These are phyloP conservation scores for Halcyon chelicuti DNA, from an alignment of 2,797 vertebrate species.

Conservation along the genomic window DNA sequence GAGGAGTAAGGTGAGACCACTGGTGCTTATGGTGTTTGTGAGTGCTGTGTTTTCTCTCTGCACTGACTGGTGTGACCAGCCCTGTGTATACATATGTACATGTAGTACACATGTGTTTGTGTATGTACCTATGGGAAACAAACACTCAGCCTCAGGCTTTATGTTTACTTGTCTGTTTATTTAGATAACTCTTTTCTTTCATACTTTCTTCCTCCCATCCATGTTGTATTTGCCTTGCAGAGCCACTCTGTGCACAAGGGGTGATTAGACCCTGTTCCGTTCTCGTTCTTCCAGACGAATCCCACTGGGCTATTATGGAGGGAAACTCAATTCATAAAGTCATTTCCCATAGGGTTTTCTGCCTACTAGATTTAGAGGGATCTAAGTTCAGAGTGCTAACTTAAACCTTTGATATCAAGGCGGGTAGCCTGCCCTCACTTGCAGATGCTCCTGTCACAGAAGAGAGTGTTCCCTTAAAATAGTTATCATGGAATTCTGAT, in stretches of 20 bases:
- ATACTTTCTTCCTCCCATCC: background rate
- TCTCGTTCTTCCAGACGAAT: background rate
- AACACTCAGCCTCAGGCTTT: no score
- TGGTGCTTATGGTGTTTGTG: no score
- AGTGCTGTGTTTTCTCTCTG: no score
- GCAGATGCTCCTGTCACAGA: background rate
- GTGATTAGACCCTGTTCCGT: background rate
- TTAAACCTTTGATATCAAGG: background rate
- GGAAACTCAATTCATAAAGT: no score
- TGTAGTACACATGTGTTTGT: no score
- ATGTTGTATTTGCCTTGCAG: background rate
- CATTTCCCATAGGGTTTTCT: background rate
- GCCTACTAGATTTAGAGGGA: background rate
- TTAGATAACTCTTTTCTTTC: background rate
- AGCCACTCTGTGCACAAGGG: no score
- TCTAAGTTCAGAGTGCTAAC: background rate
- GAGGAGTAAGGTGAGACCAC: background rate
- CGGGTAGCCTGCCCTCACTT: background rate
- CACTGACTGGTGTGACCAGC: no score
- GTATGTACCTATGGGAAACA: no score
- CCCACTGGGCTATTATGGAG: background rate
- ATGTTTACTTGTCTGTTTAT: background rate
- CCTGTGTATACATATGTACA: no score
- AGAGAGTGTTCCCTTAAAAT: no score
- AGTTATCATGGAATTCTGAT: no score